A percentile compares a stretch with the other conserved stretches of the same genome.
Conservation (phyloP, 2,113 vertebrate genomes). For the Thryonomys swinderianus region DNA sequence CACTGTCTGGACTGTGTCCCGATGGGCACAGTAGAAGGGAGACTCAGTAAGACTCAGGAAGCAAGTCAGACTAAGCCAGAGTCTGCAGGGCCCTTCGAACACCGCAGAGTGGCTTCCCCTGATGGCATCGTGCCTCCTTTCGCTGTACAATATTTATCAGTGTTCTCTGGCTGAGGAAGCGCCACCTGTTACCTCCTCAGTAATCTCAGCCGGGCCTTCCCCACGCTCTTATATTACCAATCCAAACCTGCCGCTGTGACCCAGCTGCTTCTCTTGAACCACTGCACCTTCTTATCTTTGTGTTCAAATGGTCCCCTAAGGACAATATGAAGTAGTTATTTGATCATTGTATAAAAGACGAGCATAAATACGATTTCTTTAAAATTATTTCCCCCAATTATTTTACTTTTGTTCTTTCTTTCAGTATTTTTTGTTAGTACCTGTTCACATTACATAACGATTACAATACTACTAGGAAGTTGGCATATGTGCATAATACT, state of each 20-base stretch:
- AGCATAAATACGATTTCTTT: background rate
- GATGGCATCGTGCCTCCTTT: background rate
- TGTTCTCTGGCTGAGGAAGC: background rate
- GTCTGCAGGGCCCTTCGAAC: background rate
- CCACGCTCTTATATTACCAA: rapidly evolving
- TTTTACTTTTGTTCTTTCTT: background rate
- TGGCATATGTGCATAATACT: background rate
- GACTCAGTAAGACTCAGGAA: background rate
- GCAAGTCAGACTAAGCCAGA: background rate
- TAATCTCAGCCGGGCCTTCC: background rate
- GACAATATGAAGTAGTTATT: background rate
- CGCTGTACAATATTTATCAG: background rate
- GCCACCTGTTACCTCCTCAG: background rate
- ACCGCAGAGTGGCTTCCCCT: rapidly evolving
- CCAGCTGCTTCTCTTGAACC: background rate
- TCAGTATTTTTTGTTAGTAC: background rate
- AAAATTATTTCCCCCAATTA: background rate
- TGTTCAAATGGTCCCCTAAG: background rate
- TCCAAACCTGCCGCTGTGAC: background rate
- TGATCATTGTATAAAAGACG: background rate
- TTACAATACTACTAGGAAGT: background rate
- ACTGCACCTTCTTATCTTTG: background rate
- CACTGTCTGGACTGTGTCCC: rapidly evolving
- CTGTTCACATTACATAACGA: background rate
- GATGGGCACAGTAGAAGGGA: rapidly evolving